A percentile compares a stretch with the other conserved stretches of the same genome.
phyloP scores from a whole-genome alignment of 2,113 vertebrate genomes.

The Callipepla californica region DNA sequence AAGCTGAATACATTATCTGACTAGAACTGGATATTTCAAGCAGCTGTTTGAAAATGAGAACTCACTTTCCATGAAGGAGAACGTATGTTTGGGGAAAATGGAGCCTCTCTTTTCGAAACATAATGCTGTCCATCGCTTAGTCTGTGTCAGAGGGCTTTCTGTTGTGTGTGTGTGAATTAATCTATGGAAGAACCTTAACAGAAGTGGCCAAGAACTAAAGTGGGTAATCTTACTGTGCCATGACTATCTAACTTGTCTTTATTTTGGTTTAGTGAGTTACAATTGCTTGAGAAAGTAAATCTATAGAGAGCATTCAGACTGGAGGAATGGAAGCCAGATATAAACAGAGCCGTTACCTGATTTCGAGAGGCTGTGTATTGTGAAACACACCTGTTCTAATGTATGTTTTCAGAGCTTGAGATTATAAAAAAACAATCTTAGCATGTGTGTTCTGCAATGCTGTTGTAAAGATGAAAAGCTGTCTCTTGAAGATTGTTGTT shows the following conservation, averaged over 20 bases:
- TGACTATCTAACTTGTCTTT: neutral
- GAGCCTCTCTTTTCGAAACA: neutral
- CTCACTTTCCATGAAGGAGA: constrained; percentile 40
- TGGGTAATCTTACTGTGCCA: neutral
- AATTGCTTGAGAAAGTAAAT: neutral
- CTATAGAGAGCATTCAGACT: neutral
- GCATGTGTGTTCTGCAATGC: neutral
- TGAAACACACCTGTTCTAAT: neutral
- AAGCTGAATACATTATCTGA: constrained; percentile 62
- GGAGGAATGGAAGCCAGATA: neutral
- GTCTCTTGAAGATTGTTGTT: neutral
- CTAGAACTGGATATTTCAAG: constrained; percentile 50
- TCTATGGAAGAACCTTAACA: neutral
- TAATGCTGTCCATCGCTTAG: neutral
- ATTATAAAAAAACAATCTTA: neutral
- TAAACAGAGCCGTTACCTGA: neutral
- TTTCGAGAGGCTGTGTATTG: neutral
- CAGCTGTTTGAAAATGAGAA: constrained; percentile 62
- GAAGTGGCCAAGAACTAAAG: neutral
- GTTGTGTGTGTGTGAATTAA: neutral
- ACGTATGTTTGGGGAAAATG: constrained; percentile 47
- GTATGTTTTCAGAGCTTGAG: neutral
- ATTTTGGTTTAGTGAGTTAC: neutral
- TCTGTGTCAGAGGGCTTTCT: neutral
- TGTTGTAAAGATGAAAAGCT: neutral